Conservation (phyloP, 1,140 invertebrate species). For the Gryon sp. region DNA sequence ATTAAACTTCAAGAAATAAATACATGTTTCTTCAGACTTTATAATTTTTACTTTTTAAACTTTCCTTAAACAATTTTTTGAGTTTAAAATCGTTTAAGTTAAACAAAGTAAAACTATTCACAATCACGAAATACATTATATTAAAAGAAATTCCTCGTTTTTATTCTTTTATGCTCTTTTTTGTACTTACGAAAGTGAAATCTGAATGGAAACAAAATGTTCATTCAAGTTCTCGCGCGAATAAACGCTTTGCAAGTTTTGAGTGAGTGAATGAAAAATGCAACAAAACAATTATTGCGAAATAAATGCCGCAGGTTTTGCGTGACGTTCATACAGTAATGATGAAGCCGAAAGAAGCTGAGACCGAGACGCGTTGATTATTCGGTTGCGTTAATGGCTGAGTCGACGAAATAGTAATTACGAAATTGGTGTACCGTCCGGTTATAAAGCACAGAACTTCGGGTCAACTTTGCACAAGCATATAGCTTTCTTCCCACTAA, state of each 20-base stretch:
- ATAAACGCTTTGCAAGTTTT: slow-evolving; percentile 16
- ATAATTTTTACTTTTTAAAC: too few relatives aligned
- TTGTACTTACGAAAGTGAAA: slow-evolving; percentile 11
- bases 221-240: slow-evolving; percentile 26
- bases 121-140: too few relatives aligned
- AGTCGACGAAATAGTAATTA: slow-evolving; percentile 37
- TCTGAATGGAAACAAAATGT: slow-evolving; percentile 29
- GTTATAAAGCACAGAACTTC: slow-evolving; percentile 23
- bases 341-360: slow-evolving; percentile 1
- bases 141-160: too few relatives aligned
- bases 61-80: too few relatives aligned
- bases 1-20: neutral
- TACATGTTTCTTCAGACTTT: neutral
- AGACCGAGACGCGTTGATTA: slow-evolving; percentile 13
- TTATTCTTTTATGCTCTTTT: slow-evolving; percentile 1
- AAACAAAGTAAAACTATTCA: too few relatives aligned
- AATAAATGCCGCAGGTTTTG: slow-evolving; percentile 40
- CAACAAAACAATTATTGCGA: slow-evolving; percentile 24
- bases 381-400: slow-evolving; percentile 22
- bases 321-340: slow-evolving; percentile 14
- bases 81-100: too few relatives aligned
- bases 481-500: neutral
- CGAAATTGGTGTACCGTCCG: slow-evolving; percentile 33
- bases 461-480: neutral
- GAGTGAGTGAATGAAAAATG: slow-evolving; percentile 39